Conservation (phyloP, 2,888 invertebrate species). For the Patella caerulea region DNA sequence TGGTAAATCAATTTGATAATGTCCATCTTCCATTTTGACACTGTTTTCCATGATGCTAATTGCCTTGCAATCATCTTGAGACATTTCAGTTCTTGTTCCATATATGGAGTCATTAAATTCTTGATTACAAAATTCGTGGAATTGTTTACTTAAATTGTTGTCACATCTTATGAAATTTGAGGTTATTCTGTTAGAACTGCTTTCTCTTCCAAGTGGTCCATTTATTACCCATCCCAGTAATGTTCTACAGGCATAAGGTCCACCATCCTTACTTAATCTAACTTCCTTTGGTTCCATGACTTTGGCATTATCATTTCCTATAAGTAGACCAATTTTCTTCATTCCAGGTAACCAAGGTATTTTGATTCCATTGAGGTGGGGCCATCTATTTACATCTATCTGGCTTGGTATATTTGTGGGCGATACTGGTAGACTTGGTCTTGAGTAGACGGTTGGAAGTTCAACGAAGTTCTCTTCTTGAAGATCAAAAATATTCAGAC, state of each 20-base stretch:
- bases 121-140: slow-evolving; percentile 75
- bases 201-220: slow-evolving; percentile 19
- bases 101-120: slow-evolving; percentile 69
- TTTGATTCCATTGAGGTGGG: slow-evolving; percentile 1
- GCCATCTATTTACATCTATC: slow-evolving; percentile 1
- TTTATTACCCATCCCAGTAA: slow-evolving; percentile 30
- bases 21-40: background rate
- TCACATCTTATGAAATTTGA: slow-evolving; percentile 65
- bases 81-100: slow-evolving; percentile 85
- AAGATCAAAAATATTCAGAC: background rate
- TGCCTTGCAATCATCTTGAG: slow-evolving; percentile 77
- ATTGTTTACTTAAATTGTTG: slow-evolving; percentile 87
- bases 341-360: background rate
- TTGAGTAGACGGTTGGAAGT: slow-evolving; percentile 2
- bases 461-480: background rate
- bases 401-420: background rate
- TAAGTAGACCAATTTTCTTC: slow-evolving; percentile 1
- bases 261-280: slow-evolving; percentile 10
- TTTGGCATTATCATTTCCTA: slow-evolving; percentile 12
- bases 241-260: slow-evolving; percentile 27
- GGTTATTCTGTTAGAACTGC: background rate
- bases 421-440: slow-evolving; percentile 3
- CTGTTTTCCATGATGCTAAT: slow-evolving; percentile 21
- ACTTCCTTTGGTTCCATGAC: slow-evolving; percentile 14
- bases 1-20: slow-evolving; percentile 11